A percentile compares a stretch with the other conserved stretches of the same genome.
These are phyloP conservation scores for Gorsachius goisagi DNA, from an alignment of 2,113 vertebrate genomes.

Conservation along the genomic window DNA sequence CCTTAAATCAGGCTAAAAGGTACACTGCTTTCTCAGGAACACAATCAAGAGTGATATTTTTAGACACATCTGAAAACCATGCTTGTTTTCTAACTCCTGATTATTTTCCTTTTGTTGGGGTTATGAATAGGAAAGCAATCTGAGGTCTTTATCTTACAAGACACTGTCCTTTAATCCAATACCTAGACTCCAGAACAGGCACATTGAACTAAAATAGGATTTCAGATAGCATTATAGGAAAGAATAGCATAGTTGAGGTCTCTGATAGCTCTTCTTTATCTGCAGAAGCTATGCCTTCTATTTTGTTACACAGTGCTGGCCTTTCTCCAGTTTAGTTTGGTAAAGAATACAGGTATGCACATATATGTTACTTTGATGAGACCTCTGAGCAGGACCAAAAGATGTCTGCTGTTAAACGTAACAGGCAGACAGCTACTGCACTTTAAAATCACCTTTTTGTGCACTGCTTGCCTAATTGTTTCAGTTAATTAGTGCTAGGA, in stretches of 20 bases:
- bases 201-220: neutral
- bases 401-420: neutral
- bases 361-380: neutral
- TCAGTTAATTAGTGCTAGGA: neutral
- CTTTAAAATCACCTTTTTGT: neutral
- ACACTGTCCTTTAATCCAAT: neutral
- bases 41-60: neutral
- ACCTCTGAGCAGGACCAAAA: neutral
- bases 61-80: neutral
- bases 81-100: neutral
- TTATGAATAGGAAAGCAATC: neutral
- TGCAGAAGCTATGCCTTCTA: neutral
- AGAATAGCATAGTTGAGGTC: neutral
- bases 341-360: neutral
- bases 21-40: neutral
- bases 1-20: neutral
- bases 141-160: neutral
- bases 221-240: neutral
- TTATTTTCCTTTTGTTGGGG: neutral
- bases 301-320: neutral
- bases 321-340: neutral
- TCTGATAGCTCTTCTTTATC: neutral
- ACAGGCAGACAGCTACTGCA: neutral
- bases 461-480: neutral
- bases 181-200: neutral